phyloP scores from a whole-genome alignment of 2,888 invertebrate species.

The Caenorhabditis auriculariae region DNA sequence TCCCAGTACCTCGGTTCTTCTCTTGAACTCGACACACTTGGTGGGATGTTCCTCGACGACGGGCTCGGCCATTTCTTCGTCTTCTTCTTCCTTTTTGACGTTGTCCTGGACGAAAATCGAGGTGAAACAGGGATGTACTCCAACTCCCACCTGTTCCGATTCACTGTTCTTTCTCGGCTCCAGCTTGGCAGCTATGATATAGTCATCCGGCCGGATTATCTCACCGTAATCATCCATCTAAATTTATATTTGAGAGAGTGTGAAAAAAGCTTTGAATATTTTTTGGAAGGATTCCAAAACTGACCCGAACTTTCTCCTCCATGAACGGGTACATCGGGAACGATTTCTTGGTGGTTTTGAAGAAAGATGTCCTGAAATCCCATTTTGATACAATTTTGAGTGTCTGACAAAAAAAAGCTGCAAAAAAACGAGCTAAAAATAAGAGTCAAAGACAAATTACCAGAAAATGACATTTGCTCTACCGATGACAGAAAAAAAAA shows the following conservation, averaged over 20 bases:
- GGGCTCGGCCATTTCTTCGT: slow-evolving; percentile 17
- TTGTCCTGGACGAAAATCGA: slow-evolving; percentile 6
- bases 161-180: slow-evolving; percentile 54
- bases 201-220: slow-evolving; percentile 87
- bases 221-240: slow-evolving; percentile 95
- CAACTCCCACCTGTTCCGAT: slow-evolving; percentile 2
- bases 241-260: slow-evolving; percentile 63
- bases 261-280: slow-evolving; percentile 1
- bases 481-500: too few relatives aligned
- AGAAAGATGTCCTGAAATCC: slow-evolving; percentile 71
- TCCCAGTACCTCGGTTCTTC: slow-evolving; percentile 50
- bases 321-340: slow-evolving; percentile 94
- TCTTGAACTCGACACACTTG: slow-evolving; percentile 57
- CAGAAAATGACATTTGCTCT: background rate
- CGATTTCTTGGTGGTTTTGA: slow-evolving; percentile 83
- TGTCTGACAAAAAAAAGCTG: background rate
- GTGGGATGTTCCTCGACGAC: slow-evolving; percentile 55
- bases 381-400: slow-evolving; percentile 13
- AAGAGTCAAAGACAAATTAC: background rate
- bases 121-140: too few relatives aligned
- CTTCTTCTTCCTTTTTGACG: slow-evolving; percentile 27
- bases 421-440: background rate
- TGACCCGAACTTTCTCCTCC: slow-evolving; percentile 73
- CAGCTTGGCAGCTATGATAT: slow-evolving; percentile 70
- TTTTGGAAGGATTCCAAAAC: background rate